Conservation (phyloP, 2,797 vertebrate genomes). For the Anableps anableps region DNA sequence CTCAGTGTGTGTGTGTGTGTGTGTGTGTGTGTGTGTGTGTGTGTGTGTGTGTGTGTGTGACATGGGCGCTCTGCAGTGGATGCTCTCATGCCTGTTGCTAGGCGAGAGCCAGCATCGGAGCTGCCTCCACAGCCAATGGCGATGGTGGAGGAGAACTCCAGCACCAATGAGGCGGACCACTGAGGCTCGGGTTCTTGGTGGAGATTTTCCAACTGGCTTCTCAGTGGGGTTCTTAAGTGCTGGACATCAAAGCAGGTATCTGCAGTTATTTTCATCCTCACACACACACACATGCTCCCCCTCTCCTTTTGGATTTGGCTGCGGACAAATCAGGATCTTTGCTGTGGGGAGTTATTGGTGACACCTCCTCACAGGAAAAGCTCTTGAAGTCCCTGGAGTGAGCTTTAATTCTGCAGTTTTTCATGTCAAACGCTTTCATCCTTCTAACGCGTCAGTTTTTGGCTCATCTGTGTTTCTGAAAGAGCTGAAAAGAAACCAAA, state of each 20-base stretch:
- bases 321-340: neutral
- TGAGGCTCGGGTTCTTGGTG: constrained; percentile 33
- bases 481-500: neutral
- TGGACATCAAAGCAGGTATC: constrained; percentile 55
- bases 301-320: neutral
- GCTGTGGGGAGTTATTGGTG: constrained; percentile 2
- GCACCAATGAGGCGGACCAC: constrained; percentile 52
- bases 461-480: neutral
- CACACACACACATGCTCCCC: neutral
- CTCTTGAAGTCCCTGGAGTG: constrained; percentile 9
- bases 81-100: constrained; percentile 71
- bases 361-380: neutral
- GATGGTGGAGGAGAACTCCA: constrained; percentile 32
- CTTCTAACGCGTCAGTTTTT: neutral
- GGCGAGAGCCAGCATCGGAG: constrained; percentile 52
- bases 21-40: neutral
- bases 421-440: neutral
- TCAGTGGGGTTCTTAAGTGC: constrained; percentile 47
- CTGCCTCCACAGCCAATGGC: constrained; percentile 57
- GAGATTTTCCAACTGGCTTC: constrained; percentile 39
- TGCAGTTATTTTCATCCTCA: constrained; percentile 36
- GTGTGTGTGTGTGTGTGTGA: neutral
- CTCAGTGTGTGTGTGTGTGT: neutral
- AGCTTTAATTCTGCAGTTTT: constrained; percentile 12
- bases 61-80: constrained; percentile 26